Percentiles rank a stretch among this genome's conserved stretches.
Evolutionary conservation across 2,113 vertebrate genomes (phyloP).

Genomic region (Hydropotes inermis): DNA sequence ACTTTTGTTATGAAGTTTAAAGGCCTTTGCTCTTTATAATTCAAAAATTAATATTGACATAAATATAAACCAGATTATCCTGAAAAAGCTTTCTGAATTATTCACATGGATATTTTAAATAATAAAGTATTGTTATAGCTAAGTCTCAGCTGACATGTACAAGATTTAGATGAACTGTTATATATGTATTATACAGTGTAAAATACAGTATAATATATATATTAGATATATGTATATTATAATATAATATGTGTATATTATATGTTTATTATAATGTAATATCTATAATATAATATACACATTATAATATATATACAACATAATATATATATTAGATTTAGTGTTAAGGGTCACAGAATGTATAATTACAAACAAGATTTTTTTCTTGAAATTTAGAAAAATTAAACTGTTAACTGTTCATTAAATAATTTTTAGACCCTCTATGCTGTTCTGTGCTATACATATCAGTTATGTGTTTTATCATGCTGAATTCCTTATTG

Average conservation of each 20-base stretch:
- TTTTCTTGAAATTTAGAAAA: neutral
- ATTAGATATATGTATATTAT: too few relatives aligned
- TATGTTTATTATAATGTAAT: neutral
- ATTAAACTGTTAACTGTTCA: neutral
- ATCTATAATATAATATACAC: too few relatives aligned
- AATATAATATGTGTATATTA: too few relatives aligned
- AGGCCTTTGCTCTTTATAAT: neutral
- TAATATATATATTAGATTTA: neutral
- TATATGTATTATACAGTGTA: neutral
- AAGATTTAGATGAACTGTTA: neutral
- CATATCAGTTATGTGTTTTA: neutral
- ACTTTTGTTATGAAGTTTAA: neutral
- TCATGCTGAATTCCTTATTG: neutral
- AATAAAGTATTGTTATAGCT: conserved; percentile 5
- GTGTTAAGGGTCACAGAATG: neutral
- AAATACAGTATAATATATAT: neutral
- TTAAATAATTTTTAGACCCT: neutral
- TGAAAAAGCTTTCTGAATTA: neutral
- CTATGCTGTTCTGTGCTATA: neutral
- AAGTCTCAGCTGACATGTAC: neutral
- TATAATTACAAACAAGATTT: neutral
- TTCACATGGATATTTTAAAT: neutral
- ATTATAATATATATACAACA: neutral
- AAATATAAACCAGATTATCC: neutral
- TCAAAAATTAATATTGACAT: neutral